A percentile compares a stretch with the other conserved stretches of the same genome.
Evolutionary conservation across 2,113 vertebrate genomes (phyloP).

Genomic region (Epinephelus lanceolatus): DNA sequence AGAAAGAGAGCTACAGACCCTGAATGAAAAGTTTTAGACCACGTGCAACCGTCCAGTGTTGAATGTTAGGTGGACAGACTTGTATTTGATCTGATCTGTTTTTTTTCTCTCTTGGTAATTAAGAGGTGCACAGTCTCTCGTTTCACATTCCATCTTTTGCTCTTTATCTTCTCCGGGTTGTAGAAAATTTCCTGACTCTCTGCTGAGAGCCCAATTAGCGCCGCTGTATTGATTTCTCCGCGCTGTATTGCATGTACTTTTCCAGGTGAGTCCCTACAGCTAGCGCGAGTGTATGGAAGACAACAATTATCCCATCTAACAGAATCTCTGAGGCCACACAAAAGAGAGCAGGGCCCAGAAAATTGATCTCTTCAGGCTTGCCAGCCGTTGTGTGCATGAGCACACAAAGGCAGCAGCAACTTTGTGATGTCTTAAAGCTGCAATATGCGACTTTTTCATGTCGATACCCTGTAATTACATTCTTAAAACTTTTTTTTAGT

Average conservation of each 20-base stretch:
- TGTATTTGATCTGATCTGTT: conserved; percentile 21
- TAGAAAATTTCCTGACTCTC: conserved; percentile 59
- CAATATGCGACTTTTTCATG: conserved; percentile 21
- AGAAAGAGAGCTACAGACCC: background rate
- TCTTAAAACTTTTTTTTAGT: background rate
- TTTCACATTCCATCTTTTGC: conserved; percentile 51
- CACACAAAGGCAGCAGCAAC: conserved; percentile 32
- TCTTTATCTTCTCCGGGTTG: conserved; percentile 35
- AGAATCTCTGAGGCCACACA: conserved; percentile 64
- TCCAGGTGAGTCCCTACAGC: conserved; percentile 66
- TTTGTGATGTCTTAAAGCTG: conserved; percentile 8
- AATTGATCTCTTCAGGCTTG: conserved; percentile 68
- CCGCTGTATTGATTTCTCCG: conserved; percentile 62
- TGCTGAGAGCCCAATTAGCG: conserved; percentile 72
- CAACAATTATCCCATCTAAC: conserved; percentile 71
- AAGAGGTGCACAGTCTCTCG: conserved; percentile 12
- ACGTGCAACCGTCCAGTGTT: background rate
- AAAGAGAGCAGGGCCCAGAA: conserved; percentile 52
- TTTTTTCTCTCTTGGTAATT: conserved; percentile 28
- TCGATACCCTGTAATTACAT: conserved; percentile 3
- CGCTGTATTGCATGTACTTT: conserved; percentile 56
- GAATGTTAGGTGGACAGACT: conserved; percentile 3
- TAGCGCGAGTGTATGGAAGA: conserved; percentile 40
- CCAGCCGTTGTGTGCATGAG: conserved; percentile 29
- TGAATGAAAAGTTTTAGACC: background rate